Conservation (phyloP, 2,888 invertebrate genomes). For the Cryptocheilus praepositus region DNA sequence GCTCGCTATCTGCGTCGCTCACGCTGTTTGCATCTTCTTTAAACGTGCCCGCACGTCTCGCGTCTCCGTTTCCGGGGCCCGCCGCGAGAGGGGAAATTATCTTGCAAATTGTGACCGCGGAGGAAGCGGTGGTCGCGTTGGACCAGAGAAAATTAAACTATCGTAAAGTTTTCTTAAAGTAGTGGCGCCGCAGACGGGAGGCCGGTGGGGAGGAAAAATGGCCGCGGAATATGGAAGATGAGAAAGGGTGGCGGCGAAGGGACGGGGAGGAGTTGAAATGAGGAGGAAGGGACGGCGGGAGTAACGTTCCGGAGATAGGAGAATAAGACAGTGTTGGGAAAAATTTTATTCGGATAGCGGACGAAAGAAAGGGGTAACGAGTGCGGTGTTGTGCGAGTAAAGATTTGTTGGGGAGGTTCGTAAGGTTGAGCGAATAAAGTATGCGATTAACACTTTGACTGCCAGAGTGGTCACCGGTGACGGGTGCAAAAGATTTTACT, state of each 20-base stretch:
- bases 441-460: too few relatives aligned
- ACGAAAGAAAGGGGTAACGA: too few relatives aligned
- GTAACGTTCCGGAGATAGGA: constrained; percentile 1
- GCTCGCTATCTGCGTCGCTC: too few relatives aligned
- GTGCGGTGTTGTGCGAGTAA: too few relatives aligned
- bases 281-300: constrained; percentile 13
- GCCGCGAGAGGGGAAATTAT: constrained; percentile 9
- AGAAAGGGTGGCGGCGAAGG: neutral
- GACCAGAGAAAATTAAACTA: constrained; percentile 19
- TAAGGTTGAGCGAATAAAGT: too few relatives aligned
- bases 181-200: neutral
- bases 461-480: too few relatives aligned
- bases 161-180: constrained; percentile 19
- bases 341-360: too few relatives aligned
- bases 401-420: too few relatives aligned
- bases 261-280: too few relatives aligned
- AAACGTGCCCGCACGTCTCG: neutral
- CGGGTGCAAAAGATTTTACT: too few relatives aligned
- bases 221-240: neutral
- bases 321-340: constrained; percentile 8
- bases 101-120: constrained; percentile 17
- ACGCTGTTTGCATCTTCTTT: too few relatives aligned
- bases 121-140: constrained; percentile 7
- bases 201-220: constrained; percentile 1
- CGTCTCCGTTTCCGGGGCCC: neutral